Evolutionary conservation across 2,113 vertebrate species (phyloP), one percentile per base, ranked within the genome.

Genomic region (Eira barbara): DNA sequence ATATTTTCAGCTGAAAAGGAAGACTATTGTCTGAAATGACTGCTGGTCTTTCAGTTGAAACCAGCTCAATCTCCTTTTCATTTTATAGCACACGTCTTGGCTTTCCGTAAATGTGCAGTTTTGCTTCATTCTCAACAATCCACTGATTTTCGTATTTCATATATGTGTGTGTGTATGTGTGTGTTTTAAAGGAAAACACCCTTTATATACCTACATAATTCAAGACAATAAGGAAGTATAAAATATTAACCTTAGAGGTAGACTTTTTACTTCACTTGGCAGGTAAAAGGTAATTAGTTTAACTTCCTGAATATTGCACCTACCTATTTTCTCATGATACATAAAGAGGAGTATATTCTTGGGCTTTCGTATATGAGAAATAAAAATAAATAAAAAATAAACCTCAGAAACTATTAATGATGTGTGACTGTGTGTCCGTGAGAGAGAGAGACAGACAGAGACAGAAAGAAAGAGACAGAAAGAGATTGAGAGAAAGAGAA

Each of bases 1-100:
- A 1, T 95, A 96, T 98, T 98, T 98, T 97, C 97, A 98, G 96
- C 94, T 98, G 97, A 98, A 98, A 96, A 97, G 97, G 96, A 94
- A 97, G 94, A 90, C 85, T 97, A 94, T 96, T 98, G 97, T 98
- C 96, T 97, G 97, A 98, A 98, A 97, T 96, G 92, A 98, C 95
- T 97, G 94, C 97, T 97, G 94, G 83, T 96, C 96, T 98, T 98
- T 97, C 96, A 98, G 96, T 94, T 97, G 97, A 98, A 97, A 98
- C 97, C 94, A 98, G 91, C 85, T 97, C 93, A 97, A 97, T 97
- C 94, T 92, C 95, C 95, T 98, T 98, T 97, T 91, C 94, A 87
- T 90, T 98, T 96, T 95, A 29, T 78, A 96, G 91, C 88, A 71
- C 94, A 63, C 96, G 97, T 91, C 94, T 97, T 98, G 96, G 97